Evolutionary conservation across 2,113 vertebrate genomes (phyloP).

Genomic region (Ceuthmochares aereus): DNA sequence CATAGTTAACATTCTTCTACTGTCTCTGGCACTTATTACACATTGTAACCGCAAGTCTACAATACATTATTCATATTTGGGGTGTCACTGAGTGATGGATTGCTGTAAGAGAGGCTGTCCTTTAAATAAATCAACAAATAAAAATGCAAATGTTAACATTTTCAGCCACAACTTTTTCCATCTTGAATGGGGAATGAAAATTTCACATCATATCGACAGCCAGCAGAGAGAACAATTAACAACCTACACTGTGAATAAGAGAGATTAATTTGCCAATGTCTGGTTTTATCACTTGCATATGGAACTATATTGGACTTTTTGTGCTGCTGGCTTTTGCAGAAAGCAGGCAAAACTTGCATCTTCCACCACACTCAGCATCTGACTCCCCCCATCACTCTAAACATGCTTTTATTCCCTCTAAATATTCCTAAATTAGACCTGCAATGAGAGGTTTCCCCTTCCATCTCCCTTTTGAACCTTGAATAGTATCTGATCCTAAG

Average conservation of each 20-base stretch:
- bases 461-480: background rate
- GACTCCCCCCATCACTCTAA: background rate
- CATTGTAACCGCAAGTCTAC: slow-evolving; percentile 83
- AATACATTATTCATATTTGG: slow-evolving; percentile 90
- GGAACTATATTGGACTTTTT: slow-evolving; percentile 57
- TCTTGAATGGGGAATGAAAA: slow-evolving; percentile 84
- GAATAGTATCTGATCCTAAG: background rate
- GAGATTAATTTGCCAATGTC: slow-evolving; percentile 77
- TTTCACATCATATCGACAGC: slow-evolving; percentile 83
- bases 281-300: slow-evolving; percentile 74
- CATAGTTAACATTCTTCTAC: slow-evolving; percentile 85
- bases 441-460: background rate
- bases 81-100: slow-evolving; percentile 86
- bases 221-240: slow-evolving; percentile 85
- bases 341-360: slow-evolving; percentile 35
- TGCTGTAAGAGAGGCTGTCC: slow-evolving; percentile 84
- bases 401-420: background rate
- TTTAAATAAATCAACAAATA: slow-evolving; percentile 92
- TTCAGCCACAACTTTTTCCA: slow-evolving; percentile 83
- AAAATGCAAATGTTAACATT: slow-evolving; percentile 91
- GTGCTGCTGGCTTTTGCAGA: slow-evolving; percentile 35
- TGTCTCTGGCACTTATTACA: slow-evolving; percentile 84
- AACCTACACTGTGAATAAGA: slow-evolving; percentile 77
- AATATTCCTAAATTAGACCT: background rate
- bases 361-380: background rate